phyloP scores from a whole-genome alignment of 1,140 invertebrate genomes.

The Acromyrmex charruanus region DNA sequence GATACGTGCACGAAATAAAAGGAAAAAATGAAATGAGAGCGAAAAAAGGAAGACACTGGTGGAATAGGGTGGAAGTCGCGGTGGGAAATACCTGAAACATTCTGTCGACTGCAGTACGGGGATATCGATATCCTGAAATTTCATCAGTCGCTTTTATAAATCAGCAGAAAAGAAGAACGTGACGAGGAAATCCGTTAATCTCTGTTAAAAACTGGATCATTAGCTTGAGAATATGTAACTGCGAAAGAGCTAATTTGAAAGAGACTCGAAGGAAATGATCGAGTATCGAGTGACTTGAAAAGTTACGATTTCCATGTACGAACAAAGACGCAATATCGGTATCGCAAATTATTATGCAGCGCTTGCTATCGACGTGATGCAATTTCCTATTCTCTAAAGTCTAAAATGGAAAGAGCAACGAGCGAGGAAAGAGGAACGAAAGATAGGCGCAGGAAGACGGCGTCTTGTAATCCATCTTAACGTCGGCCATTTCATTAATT shows the following conservation, averaged over 20 bases:
- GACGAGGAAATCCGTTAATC: neutral
- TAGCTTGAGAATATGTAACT: neutral
- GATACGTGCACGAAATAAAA: slow-evolving; percentile 63
- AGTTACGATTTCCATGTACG: neutral
- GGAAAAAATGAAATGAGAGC: neutral
- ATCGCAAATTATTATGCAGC: neutral
- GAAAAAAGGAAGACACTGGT: neutral
- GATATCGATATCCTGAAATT: slow-evolving; percentile 57
- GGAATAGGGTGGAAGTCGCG: slow-evolving; percentile 6
- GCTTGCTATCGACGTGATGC: neutral
- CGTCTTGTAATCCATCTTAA: slow-evolving; percentile 22
- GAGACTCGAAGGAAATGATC: neutral
- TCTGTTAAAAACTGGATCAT: neutral
- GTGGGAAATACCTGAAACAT: slow-evolving; percentile 38
- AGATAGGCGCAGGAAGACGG: neutral
- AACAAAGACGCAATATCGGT: neutral
- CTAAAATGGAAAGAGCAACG: neutral
- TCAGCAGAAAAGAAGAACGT: slow-evolving; percentile 1
- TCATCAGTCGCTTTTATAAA: slow-evolving; percentile 41
- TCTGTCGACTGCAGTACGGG: slow-evolving; percentile 8
- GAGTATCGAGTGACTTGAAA: neutral
- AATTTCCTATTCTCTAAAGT: neutral
- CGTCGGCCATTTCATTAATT: slow-evolving; percentile 54
- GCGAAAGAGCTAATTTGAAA: neutral
- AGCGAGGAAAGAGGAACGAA: too few species aligned